Base-by-base conservation (phyloP, 2,113 vertebrate genomes). In the Colistium nudipinnis region DNA sequence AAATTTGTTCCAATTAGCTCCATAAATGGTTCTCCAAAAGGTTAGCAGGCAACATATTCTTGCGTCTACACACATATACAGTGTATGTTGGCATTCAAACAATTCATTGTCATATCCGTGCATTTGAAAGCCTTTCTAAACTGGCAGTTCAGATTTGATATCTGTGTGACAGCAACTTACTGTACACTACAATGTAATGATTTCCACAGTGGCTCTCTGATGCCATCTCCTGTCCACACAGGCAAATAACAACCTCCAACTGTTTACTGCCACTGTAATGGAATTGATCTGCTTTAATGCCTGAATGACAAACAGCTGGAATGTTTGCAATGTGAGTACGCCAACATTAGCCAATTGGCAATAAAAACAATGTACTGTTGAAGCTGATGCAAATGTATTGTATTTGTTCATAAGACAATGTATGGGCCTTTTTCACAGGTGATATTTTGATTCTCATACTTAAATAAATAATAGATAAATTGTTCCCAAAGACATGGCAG, bases 201-300 rank as follows among this genome's bases (percentile, higher is more conserved):
- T 48, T 56, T 51, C 43, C 35, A 3, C 8, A 31, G 7, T 10
- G 47, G 62, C 38, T 53, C 17, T 79, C n/a, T 90, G 25, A 54
- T 30, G 62, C 91, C 91, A 91, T 71, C 88, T 90, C 2, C 49
- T 90, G 92, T 88, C 38, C 44, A 57, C 5, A 54, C 1, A 7
- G 11, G 14, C 28, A 30, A 66, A 73, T 33, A 20, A 75, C 64
- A 83, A 2, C 35, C 20, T 20, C 17, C 14, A 22, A 1, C 2
- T 20, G 4, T 56, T 8, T 1, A 17, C 35, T 24, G 2, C 2
- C 4, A n/a, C 7, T 48, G 30, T 43, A 30, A 14, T 12, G 41
- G n/a, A 19, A 12, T 22, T 1, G 25, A n/a, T n/a, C n/a, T 6
- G 11, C 3, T 13, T 27, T 3, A 12, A 35, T 22, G 17, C 22